Evolutionary conservation across 1,140 invertebrate genomes (phyloP), one percentile per base, ranked within the genome.

Genomic region (Sinonovacula constricta): DNA sequence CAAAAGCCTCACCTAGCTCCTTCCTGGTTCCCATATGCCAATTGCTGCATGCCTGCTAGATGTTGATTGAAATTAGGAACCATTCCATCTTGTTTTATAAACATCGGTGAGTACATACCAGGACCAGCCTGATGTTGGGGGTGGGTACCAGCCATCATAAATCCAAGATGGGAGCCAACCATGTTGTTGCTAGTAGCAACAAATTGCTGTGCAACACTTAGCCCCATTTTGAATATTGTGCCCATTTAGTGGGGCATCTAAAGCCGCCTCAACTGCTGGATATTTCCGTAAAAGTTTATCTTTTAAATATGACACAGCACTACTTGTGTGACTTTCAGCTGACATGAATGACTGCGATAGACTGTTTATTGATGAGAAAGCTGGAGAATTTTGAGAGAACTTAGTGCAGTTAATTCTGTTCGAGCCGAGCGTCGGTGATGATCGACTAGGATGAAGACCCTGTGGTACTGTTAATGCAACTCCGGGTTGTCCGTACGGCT

Each of bases 11-110:
- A 59, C 72, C 72, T 76, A 60, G 33, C 4, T 22, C 33, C 36
- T 33, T 66, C 45, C 51, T 49, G 28, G 39, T 79, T 65, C 60
- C 71, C 71, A 83, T 79, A 78, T 2, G 84, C 85, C 26, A 87
- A 69, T 66, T 88, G 87, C 79, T 85, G 85, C 77, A 87, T 83
- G 3, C 82, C 75, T 3, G 80, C 82, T n/a, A 85, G 31, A 30
- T 83, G 82, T 53, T 85, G 80, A 68, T 85, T 86, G 63, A 81
- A 85, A 14, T 71, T 66, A 15, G 85, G 76, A 26, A 79, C 53
- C 39, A 77, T 57, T 3, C 65, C 51, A 56, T 72, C 70, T n/a
- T 34, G 67, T 67, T 75, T 45, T 59, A 63, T 33, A 0, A 31
- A 18, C 28, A 69, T 53, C 30, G 72, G 69, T 18, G 53, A 39